These are phyloP conservation scores for Paracyclopina nana DNA, from an alignment of 1,140 invertebrate species.

Conservation along the genomic window DNA sequence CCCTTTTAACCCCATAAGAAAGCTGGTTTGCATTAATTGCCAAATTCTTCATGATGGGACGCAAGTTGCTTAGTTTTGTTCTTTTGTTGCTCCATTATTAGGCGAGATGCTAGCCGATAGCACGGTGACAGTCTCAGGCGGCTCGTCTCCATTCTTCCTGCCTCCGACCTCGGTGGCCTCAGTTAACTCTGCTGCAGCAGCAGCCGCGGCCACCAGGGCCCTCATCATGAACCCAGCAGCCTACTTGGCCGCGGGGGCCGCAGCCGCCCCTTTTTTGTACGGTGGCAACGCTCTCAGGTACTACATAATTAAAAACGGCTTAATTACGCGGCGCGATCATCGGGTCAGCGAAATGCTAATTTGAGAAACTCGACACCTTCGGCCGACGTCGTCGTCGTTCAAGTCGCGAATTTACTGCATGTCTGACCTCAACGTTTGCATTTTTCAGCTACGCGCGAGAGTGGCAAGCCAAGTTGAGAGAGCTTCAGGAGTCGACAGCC, in stretches of 20 bases:
- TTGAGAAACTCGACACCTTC: neutral
- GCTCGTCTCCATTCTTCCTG: neutral
- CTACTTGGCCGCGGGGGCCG: constrained; percentile 9
- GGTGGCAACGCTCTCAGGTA: constrained; percentile 10
- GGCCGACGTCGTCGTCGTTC: too few relatives aligned
- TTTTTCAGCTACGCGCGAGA: constrained; percentile 6
- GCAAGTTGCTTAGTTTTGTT: constrained; percentile 2
- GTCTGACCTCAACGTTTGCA: neutral
- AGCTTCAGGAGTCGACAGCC: constrained; percentile 7
- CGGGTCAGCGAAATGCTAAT: neutral
- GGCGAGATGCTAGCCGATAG: constrained; percentile 6
- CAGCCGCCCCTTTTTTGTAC: constrained; percentile 9
- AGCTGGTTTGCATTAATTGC: too few relatives aligned
- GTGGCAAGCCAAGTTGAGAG: constrained; percentile 12
- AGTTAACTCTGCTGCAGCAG: constrained; percentile 2
- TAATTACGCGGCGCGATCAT: neutral
- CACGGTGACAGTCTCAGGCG: neutral
- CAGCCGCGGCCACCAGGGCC: neutral
- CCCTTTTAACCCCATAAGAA: too few relatives aligned
- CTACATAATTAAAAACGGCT: neutral
- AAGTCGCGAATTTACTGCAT: neutral
- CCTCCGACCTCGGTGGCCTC: too few relatives aligned
- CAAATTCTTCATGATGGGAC: too few relatives aligned
- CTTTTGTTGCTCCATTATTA: neutral
- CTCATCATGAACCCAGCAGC: constrained; percentile 11